Conservation (phyloP, 2,113 vertebrate genomes). For the Hydropotes inermis region DNA sequence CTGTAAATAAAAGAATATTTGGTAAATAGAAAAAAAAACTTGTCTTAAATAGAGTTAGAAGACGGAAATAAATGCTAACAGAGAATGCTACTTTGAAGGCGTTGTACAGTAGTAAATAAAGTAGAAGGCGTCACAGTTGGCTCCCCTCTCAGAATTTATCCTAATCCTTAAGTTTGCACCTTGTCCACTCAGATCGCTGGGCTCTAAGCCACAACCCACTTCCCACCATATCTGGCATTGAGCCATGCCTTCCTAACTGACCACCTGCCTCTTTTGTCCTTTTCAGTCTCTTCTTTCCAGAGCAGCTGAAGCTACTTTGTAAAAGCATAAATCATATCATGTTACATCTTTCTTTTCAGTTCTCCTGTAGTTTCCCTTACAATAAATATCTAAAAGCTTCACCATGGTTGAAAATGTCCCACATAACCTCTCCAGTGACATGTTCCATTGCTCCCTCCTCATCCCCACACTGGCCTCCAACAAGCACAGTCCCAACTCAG, state of each 20-base stretch:
- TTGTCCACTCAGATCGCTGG: background rate
- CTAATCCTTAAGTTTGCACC: background rate
- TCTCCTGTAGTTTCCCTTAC: background rate
- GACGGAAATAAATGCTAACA: conserved; percentile 21
- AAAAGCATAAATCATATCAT: background rate
- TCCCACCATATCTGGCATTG: background rate
- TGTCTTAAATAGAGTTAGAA: conserved; percentile 44
- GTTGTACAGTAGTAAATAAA: background rate
- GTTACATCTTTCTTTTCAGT: background rate
- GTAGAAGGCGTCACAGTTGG: background rate
- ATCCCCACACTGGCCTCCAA: background rate
- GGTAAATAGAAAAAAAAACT: background rate
- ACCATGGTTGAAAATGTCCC: background rate
- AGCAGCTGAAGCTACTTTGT: background rate
- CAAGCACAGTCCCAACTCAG: background rate
- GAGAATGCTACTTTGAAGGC: background rate
- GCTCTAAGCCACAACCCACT: background rate
- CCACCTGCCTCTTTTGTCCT: background rate
- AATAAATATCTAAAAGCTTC: background rate
- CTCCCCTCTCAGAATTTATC: background rate
- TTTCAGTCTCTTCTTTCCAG: background rate
- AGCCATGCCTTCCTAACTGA: background rate
- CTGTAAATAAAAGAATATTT: conserved; percentile 35
- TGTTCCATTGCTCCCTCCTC: background rate
- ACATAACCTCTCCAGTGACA: background rate